These are phyloP conservation scores for Clarias fuscus DNA, from an alignment of 2,797 vertebrate genomes.

Conservation along the genomic window DNA sequence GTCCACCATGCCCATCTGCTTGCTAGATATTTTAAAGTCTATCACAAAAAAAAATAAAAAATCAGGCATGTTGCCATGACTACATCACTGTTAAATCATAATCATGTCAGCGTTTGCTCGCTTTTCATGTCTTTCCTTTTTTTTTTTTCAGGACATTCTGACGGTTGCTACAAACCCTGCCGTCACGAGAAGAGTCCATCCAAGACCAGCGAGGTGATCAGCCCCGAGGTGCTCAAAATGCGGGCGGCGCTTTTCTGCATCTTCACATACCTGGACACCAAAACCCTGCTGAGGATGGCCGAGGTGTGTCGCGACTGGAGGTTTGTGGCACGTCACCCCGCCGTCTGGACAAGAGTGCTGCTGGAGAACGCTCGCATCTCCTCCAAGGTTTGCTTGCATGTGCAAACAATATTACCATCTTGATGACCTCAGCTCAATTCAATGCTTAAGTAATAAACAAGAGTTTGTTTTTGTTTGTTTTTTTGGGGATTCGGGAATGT, in stretches of 20 bases:
- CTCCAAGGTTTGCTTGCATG: conserved; percentile 82
- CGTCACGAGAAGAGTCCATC: conserved; percentile 88
- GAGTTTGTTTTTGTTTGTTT: not conserved
- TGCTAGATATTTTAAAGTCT: not conserved
- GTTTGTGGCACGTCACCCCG: conserved; percentile 94
- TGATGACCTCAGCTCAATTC: not conserved
- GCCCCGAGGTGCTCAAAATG: conserved; percentile 97
- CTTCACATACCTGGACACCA: conserved; percentile 97
- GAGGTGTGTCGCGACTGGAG: conserved; percentile 97
- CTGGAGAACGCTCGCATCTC: conserved; percentile 94
- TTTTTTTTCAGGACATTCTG: conserved; percentile 67
- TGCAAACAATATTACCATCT: not conserved
- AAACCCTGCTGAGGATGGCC: conserved; percentile 86
- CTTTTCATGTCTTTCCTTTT: not conserved
- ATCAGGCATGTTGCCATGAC: not conserved
- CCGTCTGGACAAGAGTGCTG: conserved; percentile 94
- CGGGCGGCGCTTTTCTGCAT: conserved; percentile 95
- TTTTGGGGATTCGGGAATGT: conserved; percentile 13
- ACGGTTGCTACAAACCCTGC: conserved; percentile 73
- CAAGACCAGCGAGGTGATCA: conserved; percentile 92
- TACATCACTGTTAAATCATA: not conserved
- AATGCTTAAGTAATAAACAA: not conserved
- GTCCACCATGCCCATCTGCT: no score
- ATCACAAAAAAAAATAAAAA: not conserved
- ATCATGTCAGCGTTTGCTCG: not conserved